These are phyloP conservation scores for Hirtodrosophila duncani DNA, from an alignment of 2,888 invertebrate species.

Conservation along the genomic window DNA sequence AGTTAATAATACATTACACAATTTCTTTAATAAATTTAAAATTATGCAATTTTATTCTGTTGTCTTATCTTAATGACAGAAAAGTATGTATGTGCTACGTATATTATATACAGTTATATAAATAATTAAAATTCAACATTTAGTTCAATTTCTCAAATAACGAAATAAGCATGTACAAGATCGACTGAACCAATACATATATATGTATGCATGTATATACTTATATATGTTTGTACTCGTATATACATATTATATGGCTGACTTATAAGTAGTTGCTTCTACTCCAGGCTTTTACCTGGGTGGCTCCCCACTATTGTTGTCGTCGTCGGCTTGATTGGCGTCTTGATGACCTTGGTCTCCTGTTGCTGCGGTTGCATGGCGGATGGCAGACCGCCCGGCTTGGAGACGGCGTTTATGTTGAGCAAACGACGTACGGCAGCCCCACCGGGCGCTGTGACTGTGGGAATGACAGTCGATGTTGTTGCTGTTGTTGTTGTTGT, in stretches of 20 bases:
- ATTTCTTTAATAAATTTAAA: too few relatives aligned
- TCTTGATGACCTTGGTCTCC: constrained; percentile 44
- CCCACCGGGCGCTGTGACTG: constrained; percentile 35
- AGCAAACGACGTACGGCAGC: constrained; percentile 50
- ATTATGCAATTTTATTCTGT: not conserved
- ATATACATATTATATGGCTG: not conserved
- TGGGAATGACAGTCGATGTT: constrained; percentile 20
- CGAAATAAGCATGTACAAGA: too few relatives aligned
- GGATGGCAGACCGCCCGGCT: constrained; percentile 26
- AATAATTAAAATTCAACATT: constrained; percentile 10
- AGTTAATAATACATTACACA: too few relatives aligned
- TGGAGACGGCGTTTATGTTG: constrained; percentile 41
- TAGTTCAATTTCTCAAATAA: not conserved
- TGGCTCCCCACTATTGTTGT: constrained; percentile 4
- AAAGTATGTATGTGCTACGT: too few relatives aligned
- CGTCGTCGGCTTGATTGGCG: constrained; percentile 25
- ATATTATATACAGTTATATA: constrained; percentile 1
- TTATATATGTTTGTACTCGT: not conserved
- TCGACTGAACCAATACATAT: too few relatives aligned
- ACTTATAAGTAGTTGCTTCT: not conserved
- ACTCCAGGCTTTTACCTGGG: constrained; percentile 9
- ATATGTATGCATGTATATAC: too few relatives aligned
- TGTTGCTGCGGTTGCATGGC: constrained; percentile 21
- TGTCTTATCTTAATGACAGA: too few relatives aligned
- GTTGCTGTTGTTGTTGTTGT: constrained; percentile 2